Evolutionary conservation across 1,140 invertebrate species (phyloP), one percentile per base, ranked within the genome.

Genomic region (Lutraria rhynchaena): DNA sequence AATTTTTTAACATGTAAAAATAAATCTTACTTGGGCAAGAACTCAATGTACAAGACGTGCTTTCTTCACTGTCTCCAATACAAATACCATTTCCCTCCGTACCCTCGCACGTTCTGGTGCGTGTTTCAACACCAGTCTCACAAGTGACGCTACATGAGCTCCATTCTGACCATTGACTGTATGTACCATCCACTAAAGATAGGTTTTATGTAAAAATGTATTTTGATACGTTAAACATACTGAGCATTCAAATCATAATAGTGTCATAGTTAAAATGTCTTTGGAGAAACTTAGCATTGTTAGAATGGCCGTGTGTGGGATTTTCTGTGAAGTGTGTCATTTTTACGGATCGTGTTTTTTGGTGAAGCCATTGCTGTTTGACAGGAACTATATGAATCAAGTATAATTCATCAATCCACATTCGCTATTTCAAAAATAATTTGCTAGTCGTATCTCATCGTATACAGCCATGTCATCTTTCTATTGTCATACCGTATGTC

Each of bases 141-240:
- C 75, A 77, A 5, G 75, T 77, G 3, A 77, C 75, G 44, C 75
- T 77, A 24, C 75, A 77, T 1, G 49, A 27, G 46, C 46, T 55
- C 75, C 75, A 77, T 29, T 22, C 27, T 22, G 29, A 37, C 75
- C 75, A 77, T 17, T 1, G 11, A 37, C 44, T 33, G 31, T 65
- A 67, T 4, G 61, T 67, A 35, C 75, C 75, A 65, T 77, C 49
- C 60, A 77, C 75, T 77, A 35, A 24, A 71, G 3, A n/a, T n/a
- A n/a, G n/a, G n/a, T n/a, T n/a, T n/a, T n/a, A n/a, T n/a, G n/a
- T n/a, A n/a, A n/a, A n/a, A n/a, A 13, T 11, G n/a, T 49, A 13
- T 49, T 13, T 13, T n/a, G n/a, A 11, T 11, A 11, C 46, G 46
- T 49, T 11, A 13, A n/a, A 11, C 46, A 49, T 13, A 13, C 46